phyloP scores from a whole-genome alignment of 2,113 vertebrate species.

The Lasiurus borealis region DNA sequence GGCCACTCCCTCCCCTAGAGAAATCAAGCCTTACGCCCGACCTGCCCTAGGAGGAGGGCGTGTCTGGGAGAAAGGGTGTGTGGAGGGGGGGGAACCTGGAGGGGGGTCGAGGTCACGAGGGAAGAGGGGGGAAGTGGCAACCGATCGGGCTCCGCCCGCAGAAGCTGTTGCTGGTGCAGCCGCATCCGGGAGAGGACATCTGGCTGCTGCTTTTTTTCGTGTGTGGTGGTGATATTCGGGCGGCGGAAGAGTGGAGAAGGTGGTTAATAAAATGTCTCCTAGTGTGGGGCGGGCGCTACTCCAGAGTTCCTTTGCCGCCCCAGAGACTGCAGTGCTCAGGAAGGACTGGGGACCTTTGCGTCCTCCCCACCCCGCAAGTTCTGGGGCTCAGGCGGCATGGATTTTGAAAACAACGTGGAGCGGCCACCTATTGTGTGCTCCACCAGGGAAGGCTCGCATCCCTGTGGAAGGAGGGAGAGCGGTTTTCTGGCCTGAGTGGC shows the following conservation, averaged over 20 bases:
- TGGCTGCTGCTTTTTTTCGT: conserved; percentile 2
- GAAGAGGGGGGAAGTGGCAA: conserved; percentile 77
- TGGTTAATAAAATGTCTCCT: conserved; percentile 35
- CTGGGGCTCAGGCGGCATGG: background rate
- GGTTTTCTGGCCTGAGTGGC: background rate
- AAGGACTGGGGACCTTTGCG: background rate
- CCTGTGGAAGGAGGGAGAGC: background rate
- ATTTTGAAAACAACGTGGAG: background rate
- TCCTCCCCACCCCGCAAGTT: background rate
- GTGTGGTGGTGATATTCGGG: background rate
- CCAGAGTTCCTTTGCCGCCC: background rate
- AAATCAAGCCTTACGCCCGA: background rate
- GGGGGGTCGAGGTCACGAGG: conserved; percentile 77
- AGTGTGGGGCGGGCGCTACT: background rate
- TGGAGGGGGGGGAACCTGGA: background rate
- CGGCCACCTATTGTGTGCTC: conserved; percentile 69
- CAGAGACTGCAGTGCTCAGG: background rate
- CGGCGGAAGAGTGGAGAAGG: background rate
- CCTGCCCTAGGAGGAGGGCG: conserved; percentile 54
- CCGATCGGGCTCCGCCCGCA: conserved; percentile 76
- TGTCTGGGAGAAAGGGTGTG: conserved; percentile 67
- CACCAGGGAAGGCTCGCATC: background rate
- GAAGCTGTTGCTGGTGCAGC: conserved; percentile 70
- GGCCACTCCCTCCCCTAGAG: conserved; percentile 21
- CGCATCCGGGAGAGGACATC: conserved; percentile 69